Evolutionary conservation across 1,140 invertebrate species (phyloP), one percentile per base, ranked within the genome.

Genomic region (Drosophila asahinai): DNA sequence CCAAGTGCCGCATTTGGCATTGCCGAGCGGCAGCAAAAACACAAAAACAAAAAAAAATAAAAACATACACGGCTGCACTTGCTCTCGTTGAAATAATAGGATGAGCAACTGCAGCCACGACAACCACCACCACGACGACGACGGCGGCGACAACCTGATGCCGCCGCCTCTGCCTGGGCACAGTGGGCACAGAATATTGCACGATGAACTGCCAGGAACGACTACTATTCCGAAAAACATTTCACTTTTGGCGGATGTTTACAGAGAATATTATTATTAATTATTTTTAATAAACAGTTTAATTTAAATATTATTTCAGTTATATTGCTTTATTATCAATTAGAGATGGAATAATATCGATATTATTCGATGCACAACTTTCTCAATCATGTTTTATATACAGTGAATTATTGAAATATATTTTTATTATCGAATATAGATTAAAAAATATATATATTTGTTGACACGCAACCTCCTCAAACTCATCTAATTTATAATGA

Each of bases 1-100:
- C 80, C 82, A 91, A 91, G 79, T 87, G 82, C 89, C 83, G 81
- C 77, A 82, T 92, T 92, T 90, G 80, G 84, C 68, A 73, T 73
- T 72, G 45, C 49, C 36, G 27, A 9, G 36, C 47, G 48, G 52
- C 72, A 60, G 59, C 58, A 77, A 58, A 58, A 49, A 49, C 30
- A 59, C 12, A 14, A 52, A 43, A 19, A 19, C 19, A 19, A 54
- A 65, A 7, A 57, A 15, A 17, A 25, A 49, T 12, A 43, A 52
- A 42, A 57, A 22, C 25, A 51, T 25, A 33, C 42, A 48, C 40
- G 68, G 51, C 62, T 51, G 70, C 66, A 67, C 60, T 84, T 81
- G 65, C 73, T 84, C 63, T 70, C 52, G 63, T 72, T 79, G 77
- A 61, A 79, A 61, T 80, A 79, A 74, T 70, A 80, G 77, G 77